A percentile compares a stretch with the other conserved stretches of the same genome.
These are phyloP conservation scores for Andrena flavipes DNA, from an alignment of 2,888 invertebrate species.

Conservation along the genomic window DNA sequence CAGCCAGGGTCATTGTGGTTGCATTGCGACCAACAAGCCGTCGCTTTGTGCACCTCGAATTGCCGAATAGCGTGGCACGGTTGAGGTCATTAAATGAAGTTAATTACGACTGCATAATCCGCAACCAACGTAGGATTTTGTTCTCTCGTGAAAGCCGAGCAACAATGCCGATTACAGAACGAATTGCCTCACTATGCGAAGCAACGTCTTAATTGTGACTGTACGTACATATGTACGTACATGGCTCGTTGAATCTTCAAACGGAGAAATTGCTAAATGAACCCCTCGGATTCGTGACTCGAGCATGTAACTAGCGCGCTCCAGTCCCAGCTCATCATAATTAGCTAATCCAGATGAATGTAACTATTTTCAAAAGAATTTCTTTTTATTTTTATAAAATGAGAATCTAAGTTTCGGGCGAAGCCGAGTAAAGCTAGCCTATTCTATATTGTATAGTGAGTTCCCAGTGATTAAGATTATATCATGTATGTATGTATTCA, in stretches of 20 bases:
- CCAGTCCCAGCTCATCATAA: too few relatives aligned
- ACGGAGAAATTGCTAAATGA: conserved; percentile 18
- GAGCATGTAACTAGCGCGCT: neutral
- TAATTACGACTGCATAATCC: conserved; percentile 65
- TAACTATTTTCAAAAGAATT: too few relatives aligned
- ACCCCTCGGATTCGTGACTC: neutral
- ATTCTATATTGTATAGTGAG: too few relatives aligned
- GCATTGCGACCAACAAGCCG: conserved; percentile 53
- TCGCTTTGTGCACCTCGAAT: conserved; percentile 47
- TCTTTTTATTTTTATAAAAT: too few relatives aligned
- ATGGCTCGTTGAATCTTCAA: conserved; percentile 15
- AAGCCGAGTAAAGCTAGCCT: too few relatives aligned
- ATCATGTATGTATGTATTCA: too few relatives aligned
- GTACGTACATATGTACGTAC: neutral
- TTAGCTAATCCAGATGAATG: too few relatives aligned
- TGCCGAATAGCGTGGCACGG: conserved; percentile 52
- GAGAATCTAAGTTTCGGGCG: too few relatives aligned
- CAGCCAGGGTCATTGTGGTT: conserved; percentile 44
- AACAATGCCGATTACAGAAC: conserved; percentile 55
- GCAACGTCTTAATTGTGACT: conserved; percentile 46
- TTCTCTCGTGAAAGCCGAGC: conserved; percentile 18
- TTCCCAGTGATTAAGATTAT: too few relatives aligned
- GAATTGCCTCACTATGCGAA: conserved; percentile 34
- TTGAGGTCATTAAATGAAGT: conserved; percentile 68
- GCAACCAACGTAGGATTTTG: conserved; percentile 39